A percentile compares a stretch with the other conserved stretches of the same genome.
Evolutionary conservation across 2,888 invertebrate species (phyloP).

Genomic region (Sphaerophoria rueppellii): DNA sequence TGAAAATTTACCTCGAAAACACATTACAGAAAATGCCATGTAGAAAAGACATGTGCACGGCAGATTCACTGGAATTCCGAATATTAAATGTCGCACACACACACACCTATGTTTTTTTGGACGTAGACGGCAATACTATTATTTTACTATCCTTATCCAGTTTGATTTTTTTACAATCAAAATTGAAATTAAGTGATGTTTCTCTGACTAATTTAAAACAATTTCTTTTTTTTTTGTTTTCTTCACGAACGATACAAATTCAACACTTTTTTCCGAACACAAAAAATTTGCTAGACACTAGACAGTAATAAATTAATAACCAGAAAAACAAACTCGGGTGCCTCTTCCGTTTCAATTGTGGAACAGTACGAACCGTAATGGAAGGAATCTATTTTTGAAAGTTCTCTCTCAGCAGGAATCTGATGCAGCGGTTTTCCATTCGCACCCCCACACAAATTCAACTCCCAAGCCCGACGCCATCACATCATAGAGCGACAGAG

Average conservation of each 20-base stretch:
- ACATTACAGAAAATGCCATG: slow-evolving; percentile 63
- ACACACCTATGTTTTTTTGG: not conserved
- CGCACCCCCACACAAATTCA: not conserved
- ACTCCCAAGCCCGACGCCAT: not conserved
- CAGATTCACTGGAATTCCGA: slow-evolving; percentile 42
- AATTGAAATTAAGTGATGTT: not conserved
- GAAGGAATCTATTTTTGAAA: slow-evolving; percentile 49
- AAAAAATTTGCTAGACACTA: too few relatives aligned
- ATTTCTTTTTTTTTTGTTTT: not conserved
- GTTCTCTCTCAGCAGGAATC: slow-evolving; percentile 47
- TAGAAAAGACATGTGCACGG: slow-evolving; percentile 62
- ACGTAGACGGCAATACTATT: slow-evolving; percentile 14
- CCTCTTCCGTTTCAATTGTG: slow-evolving; percentile 56
- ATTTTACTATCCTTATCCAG: slow-evolving; percentile 8
- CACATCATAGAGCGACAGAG: not conserved
- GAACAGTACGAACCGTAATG: slow-evolving; percentile 64
- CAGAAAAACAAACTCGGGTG: slow-evolving; percentile 32
- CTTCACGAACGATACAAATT: not conserved
- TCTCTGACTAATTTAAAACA: not conserved
- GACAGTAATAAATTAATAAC: not conserved
- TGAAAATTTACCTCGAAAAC: slow-evolving; percentile 62
- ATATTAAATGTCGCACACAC: slow-evolving; percentile 28
- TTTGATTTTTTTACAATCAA: not conserved
- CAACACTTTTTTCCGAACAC: not conserved
- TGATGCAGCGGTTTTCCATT: slow-evolving; percentile 55